Base-by-base conservation (phyloP, 2,113 vertebrate genomes). In the Gambusia holbrooki region DNA sequence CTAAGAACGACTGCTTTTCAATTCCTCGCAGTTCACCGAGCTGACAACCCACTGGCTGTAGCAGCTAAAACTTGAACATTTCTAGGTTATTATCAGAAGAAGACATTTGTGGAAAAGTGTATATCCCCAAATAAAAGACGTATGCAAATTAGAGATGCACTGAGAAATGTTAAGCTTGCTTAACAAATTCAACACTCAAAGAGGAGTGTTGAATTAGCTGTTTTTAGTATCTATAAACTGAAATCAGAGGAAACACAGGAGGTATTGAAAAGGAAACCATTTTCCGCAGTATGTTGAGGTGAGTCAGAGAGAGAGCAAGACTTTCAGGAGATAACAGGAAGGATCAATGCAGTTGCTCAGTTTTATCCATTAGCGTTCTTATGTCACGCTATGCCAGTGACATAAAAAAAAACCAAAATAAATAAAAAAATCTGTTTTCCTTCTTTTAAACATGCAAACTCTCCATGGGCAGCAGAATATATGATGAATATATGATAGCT, bases 31-130 rank as follows among this genome's bases (percentile, higher is more conserved):
- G 78, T 74, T 84, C 84, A 92, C 86, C 25, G 74, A 82, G 73
- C 80, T 87, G 89, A 91, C 86, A 90, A 84, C 82, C 78, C 67
- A 76, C 69, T 74, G 75, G 83, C 82, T 83, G 78, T 76, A 80
- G 79, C 72, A 62, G 71, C 88, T 77, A 35, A 13, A 79, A 72
- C 66, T 65, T 66, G 69, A 87, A 87, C 85, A 81, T 92, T 86
- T 90, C 82, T 82, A 85, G 73, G 74, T 66, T 85, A 12, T 3
- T 73, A 63, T 84, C 71, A 76, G 83, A 84, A 84, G 74, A 82
- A 83, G 74, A 82, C 29, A 75, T 83, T 86, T 82, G 86, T 84
- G 81, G 73, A 62, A 71, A 71, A 82, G 74, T 79, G 48, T 82
- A 75, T 88, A 42, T 40, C 33, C 27, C 25, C 45, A 78, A 87